These are phyloP conservation scores for Polyommatus iphigenia DNA, from an alignment of 2,888 invertebrate species.

Conservation along the genomic window DNA sequence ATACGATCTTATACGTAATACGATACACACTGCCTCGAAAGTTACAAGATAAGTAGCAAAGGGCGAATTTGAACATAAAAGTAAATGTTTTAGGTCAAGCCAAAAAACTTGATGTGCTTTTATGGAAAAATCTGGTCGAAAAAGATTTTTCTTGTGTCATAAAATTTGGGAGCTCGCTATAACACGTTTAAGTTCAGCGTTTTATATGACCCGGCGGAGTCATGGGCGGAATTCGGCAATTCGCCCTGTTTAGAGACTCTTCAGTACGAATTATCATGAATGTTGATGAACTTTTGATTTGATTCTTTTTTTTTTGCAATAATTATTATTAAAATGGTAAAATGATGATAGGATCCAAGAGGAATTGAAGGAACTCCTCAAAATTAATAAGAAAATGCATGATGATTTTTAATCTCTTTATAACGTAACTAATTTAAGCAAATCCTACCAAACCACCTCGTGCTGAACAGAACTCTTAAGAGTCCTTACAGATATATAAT, in stretches of 20 bases:
- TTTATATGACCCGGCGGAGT: neutral
- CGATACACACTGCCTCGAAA: neutral
- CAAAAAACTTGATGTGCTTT: neutral
- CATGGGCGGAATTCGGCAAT: neutral
- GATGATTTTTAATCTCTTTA: too few species aligned
- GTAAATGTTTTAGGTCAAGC: conserved; percentile 15
- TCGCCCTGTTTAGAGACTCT: neutral
- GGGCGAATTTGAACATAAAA: conserved; percentile 20
- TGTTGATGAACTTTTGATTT: neutral
- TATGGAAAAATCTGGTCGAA: conserved; percentile 1
- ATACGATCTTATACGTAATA: neutral
- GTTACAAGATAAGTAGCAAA: neutral
- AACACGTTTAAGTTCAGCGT: neutral
- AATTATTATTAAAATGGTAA: too few species aligned
- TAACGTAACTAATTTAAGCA: too few species aligned
- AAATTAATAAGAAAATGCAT: too few species aligned
- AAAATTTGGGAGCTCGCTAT: conserved; percentile 4
- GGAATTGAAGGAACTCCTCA: too few species aligned
- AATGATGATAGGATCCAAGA: too few species aligned
- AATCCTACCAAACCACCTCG: too few species aligned
- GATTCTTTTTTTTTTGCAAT: too few species aligned
- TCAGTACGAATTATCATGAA: neutral
- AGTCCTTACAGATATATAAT: too few species aligned
- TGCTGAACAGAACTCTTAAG: too few species aligned
- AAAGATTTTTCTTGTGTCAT: neutral